Evolutionary conservation across 2,888 invertebrate species (phyloP).

Genomic region (Drosophila meridiana): DNA sequence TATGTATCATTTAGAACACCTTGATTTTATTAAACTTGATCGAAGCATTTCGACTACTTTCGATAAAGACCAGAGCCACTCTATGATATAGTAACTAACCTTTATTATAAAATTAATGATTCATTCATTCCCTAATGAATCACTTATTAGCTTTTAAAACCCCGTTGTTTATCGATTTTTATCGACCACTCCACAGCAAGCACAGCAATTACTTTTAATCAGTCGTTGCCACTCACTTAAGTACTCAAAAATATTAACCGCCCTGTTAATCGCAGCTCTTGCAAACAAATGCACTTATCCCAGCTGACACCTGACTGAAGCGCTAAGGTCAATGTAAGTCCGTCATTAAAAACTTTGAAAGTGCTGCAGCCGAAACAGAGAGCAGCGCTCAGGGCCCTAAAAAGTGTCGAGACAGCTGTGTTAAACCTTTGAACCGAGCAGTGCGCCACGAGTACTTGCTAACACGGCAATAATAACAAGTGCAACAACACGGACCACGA

Average conservation of each 20-base stretch:
- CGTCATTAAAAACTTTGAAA: conserved; percentile 15
- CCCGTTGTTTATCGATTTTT: background rate
- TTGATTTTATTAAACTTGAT: no score
- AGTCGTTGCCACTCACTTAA: background rate
- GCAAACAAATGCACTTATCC: background rate
- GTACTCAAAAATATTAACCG: background rate
- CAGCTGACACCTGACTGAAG: conserved; percentile 13
- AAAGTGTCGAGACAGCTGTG: conserved; percentile 16
- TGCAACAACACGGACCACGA: conserved; percentile 44
- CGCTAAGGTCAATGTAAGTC: conserved; percentile 20
- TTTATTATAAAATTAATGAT: no score
- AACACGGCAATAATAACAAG: conserved; percentile 21
- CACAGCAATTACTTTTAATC: background rate
- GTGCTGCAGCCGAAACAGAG: conserved; percentile 12
- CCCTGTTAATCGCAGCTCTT: conserved; percentile 4
- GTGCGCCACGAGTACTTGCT: conserved; percentile 4
- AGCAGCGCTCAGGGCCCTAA: conserved; percentile 15
- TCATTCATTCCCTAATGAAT: no score
- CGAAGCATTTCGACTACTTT: no score
- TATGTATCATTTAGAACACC: no score
- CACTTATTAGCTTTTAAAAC: no score
- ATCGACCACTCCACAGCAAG: background rate
- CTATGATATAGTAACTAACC: no score
- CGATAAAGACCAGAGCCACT: no score
- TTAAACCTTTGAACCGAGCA: conserved; percentile 15